Conservation (phyloP, 2,113 vertebrate species). For the Henicopernis longicauda region DNA sequence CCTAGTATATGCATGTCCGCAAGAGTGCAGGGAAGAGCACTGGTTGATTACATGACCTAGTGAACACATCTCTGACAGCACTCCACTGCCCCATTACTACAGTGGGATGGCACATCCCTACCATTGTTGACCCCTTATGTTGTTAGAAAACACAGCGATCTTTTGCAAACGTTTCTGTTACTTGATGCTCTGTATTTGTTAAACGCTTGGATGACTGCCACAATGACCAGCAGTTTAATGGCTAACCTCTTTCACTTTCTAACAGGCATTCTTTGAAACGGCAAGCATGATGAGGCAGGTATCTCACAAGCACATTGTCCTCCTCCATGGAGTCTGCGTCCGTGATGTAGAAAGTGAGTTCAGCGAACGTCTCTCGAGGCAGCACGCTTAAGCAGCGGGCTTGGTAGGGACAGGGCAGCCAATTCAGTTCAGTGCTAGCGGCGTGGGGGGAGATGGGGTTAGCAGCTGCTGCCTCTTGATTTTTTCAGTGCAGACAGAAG, state of each 20-base stretch:
- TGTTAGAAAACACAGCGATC: not conserved
- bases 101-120: not conserved
- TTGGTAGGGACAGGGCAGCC: not conserved
- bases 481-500: not conserved
- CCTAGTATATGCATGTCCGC: rapidly evolving
- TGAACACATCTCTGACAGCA: not conserved
- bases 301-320: constrained; percentile 94
- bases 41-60: not conserved
- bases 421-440: not conserved
- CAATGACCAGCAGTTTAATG: not conserved
- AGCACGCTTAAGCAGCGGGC: no score
- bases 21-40: not conserved
- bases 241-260: not conserved
- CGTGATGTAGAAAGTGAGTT: constrained; percentile 92
- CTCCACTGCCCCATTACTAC: rapidly evolving
- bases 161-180: not conserved
- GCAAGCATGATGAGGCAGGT: constrained; percentile 98
- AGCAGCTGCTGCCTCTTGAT: not conserved
- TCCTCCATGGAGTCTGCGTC: constrained; percentile 93
- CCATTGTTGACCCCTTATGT: rapidly evolving
- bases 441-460: not conserved
- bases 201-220: rapidly evolving
- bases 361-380: no score
- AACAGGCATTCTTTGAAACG: constrained; percentile 94
- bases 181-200: not conserved